Base-by-base conservation (phyloP, 2,888 invertebrate genomes). In the Cryptus armator region DNA sequence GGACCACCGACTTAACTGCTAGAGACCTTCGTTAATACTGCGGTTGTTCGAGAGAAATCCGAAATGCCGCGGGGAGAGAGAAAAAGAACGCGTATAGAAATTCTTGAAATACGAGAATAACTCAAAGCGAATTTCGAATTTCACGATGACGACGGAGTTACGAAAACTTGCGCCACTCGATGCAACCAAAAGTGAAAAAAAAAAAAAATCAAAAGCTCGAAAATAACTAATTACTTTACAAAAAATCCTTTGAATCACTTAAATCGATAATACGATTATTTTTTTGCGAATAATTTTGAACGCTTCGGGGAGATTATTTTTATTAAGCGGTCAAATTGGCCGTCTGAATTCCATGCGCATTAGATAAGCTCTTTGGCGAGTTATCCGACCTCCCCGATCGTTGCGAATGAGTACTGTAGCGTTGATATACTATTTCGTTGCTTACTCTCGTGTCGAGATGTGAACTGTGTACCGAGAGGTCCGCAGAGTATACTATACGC, bases 1-100 rank as follows among this genome's bases (percentile, higher is more conserved):
- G 84, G 84, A 84, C 84, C 84, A 80, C 84, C 80, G 76, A 75
- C 56, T 56, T 24, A 72, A 75, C 70, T 37, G 66, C 62, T 37
- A 24, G 16, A 19, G 46, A 24, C 44, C 16, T 56, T 2, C 24
- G 24, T 24, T 24, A 24, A 24, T 24, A 75, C 46, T 70, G 53
- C 66, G 76, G 71, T 48, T 67, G 66, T 71, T 71, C 29, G 19
- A 71, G 71, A 59, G 44, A 77, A 76, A 76, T 12, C 43, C 62
- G 53, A 75, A 68, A 74, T 44, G 7, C 44, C 19, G 51, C 37
- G 53, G 24, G 24, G 24, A 66, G 76, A 48, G n/a, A 59, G 10
- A 46, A 68, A 51, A 68, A 83, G 68, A 79, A 67, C 83, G 78
- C 62, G 46, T 56, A 43, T 46, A 56, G 51, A 74, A 74, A 51